Base-by-base conservation (phyloP, 1,140 invertebrate species). In the Melitaea cinxia region DNA sequence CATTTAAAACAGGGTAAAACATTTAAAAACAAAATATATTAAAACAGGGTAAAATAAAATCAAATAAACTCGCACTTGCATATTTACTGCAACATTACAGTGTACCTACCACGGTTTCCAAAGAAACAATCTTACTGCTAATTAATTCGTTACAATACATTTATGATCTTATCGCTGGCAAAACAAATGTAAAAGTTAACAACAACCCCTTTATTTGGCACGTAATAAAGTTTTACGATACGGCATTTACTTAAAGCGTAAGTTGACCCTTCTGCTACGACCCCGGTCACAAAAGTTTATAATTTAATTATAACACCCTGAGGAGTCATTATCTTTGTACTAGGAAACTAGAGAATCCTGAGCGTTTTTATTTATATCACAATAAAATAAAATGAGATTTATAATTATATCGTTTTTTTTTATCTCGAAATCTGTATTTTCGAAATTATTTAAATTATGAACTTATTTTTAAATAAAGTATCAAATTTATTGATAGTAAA, bases 271-370 rank as follows among this genome's bases (percentile, higher is more conserved):
- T 30, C 47, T 62, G 15, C 61, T 59, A 69, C 67, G 50, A 53
- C 49, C 64, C 70, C 50, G 67, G 72, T 56, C 72, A 75, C 74
- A 75, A 87, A 88, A 88, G 84, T 88, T 89, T 89, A 88, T 89
- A 88, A 88, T 89, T 89, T 89, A 89, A 89, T 89, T 89, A 89
- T 80, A 82, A 86, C 87, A 76, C 85, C 83, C 87, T 65, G 53
- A 75, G 80, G 85, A 80, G 68, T 59, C 76, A 77, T 88, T 86
- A 77, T 73, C 67, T 72, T 58, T 62, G 39, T 63, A 52, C 57
- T 49, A 53, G 15, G 55, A 57, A 33, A 57, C 45, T 52, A 35
- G 12, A 14, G 2, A 15, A 17, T 42, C 39, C 37, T 47, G n/a
- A 28, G 7, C 49, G 33, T 47, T 26, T 56, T 19, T 10, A 6